Evolutionary conservation across 2,888 invertebrate species (phyloP).

Genomic region (Pandemis heparana): DNA sequence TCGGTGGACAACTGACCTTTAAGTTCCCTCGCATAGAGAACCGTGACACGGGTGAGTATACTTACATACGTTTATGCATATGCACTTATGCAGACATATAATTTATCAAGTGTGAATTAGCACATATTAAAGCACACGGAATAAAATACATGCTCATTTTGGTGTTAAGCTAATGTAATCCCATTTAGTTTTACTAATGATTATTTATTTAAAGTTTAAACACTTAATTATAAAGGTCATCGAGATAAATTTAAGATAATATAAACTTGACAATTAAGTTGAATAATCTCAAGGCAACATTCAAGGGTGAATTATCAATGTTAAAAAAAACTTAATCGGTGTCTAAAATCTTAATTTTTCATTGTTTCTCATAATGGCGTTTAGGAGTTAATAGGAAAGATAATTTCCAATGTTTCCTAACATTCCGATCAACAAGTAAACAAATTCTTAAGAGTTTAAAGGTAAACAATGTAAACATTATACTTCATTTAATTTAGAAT

Average conservation of each 20-base stretch:
- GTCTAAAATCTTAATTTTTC: conserved; percentile 35
- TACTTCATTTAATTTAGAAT: too few species aligned
- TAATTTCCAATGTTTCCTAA: too few species aligned
- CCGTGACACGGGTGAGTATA: conserved; percentile 3
- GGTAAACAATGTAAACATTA: too few species aligned
- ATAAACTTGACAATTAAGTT: conserved; percentile 24
- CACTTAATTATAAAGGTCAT: conserved; percentile 3
- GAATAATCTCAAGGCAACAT: conserved; percentile 21
- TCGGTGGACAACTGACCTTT: conserved; percentile 78
- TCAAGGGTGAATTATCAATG: conserved; percentile 38
- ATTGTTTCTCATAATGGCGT: conserved; percentile 18
- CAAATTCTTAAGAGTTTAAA: too few species aligned
- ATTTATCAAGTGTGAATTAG: background rate
- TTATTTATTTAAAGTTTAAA: background rate
- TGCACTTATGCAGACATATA: too few species aligned
- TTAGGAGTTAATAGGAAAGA: background rate
- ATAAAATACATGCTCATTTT: background rate
- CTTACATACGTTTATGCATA: background rate
- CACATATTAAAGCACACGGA: background rate
- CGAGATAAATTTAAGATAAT: conserved; percentile 9
- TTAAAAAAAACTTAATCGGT: conserved; percentile 14
- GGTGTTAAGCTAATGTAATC: background rate
- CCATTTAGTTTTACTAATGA: conserved; percentile 1
- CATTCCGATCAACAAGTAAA: background rate
- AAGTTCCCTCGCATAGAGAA: conserved; percentile 49